Conservation (phyloP, 1,140 invertebrate species). For the Drusus annulatus region DNA sequence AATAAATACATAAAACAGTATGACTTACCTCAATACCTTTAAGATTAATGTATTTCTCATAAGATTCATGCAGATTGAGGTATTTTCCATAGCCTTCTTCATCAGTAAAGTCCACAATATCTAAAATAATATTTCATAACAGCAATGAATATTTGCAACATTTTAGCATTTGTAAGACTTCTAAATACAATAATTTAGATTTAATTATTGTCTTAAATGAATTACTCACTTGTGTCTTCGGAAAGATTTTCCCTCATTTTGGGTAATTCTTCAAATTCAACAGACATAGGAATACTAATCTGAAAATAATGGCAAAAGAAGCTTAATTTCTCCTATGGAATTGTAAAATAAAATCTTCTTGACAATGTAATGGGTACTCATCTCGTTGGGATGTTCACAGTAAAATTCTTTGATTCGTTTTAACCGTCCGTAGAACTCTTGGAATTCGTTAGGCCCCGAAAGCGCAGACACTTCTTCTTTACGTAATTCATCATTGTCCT, state of each 20-base stretch:
- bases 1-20: too few relatives aligned
- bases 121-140: constrained; percentile 63
- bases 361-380: constrained; percentile 61
- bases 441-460: constrained; percentile 98
- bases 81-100: constrained; percentile 99
- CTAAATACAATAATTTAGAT: too few relatives aligned
- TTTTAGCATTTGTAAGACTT: too few relatives aligned
- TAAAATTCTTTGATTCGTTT: constrained; percentile 98
- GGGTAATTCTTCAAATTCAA: constrained; percentile 96
- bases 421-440: constrained; percentile 95
- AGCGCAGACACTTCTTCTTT: constrained; percentile 96
- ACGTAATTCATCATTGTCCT: constrained; percentile 95
- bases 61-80: constrained; percentile 98
- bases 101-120: constrained; percentile 97
- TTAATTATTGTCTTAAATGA: too few relatives aligned
- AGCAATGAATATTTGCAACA: too few relatives aligned
- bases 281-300: constrained; percentile 94
- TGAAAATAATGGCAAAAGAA: constrained; percentile 61
- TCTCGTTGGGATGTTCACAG: constrained; percentile 95
- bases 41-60: constrained; percentile 96
- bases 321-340: too few relatives aligned
- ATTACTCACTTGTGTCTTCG: constrained; percentile 81
- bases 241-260: constrained; percentile 90
- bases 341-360: too few relatives aligned
- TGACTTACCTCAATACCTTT: constrained; percentile 91